phyloP scores from a whole-genome alignment of 2,797 vertebrate genomes.

The Lepus townsendii region DNA sequence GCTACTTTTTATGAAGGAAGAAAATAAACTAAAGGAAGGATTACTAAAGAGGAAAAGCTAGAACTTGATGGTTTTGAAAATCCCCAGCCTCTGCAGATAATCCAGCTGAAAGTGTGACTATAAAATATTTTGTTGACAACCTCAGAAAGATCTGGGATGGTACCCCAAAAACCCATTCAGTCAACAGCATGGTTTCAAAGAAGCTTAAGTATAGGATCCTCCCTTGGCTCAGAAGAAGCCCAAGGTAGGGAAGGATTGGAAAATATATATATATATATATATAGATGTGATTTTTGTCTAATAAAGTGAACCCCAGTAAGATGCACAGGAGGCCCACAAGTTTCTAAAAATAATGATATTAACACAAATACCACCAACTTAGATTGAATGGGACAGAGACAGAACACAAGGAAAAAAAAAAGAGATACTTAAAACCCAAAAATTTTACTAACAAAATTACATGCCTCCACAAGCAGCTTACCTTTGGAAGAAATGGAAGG shows the following conservation, averaged over 20 bases:
- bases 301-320: background rate
- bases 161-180: background rate
- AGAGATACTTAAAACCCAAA: background rate
- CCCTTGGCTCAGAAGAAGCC: background rate
- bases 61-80: background rate
- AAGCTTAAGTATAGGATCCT: background rate
- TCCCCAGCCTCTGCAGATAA: background rate
- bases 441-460: conserved; percentile 27
- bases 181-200: background rate
- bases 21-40: background rate
- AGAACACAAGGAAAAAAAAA: background rate
- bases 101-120: background rate
- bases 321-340: background rate
- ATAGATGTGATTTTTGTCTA: background rate
- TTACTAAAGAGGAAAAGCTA: background rate
- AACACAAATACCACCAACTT: background rate
- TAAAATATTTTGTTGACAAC: background rate
- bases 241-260: background rate
- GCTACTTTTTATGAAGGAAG: conserved; percentile 6
- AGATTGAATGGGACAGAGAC: background rate
- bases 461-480: background rate
- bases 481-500: background rate
- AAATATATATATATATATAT: conserved; percentile 43
- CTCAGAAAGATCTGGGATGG: background rate
- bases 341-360: background rate